A percentile compares a stretch with the other conserved stretches of the same genome.
phyloP scores from a whole-genome alignment of 2,113 vertebrate species.

The Neoarius graeffei region DNA sequence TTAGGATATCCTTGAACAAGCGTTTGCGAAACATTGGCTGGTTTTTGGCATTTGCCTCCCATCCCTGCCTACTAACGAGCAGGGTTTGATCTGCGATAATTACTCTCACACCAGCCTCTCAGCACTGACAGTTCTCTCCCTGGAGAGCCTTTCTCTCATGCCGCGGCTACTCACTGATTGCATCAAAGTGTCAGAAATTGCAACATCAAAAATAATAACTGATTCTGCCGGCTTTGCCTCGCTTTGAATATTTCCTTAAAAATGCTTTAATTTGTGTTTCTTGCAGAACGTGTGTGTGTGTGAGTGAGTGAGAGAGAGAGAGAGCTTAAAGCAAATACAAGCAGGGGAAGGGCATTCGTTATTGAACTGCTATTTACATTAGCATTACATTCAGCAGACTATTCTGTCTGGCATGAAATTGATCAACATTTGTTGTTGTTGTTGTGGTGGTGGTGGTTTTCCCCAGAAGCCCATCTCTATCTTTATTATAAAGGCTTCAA shows the following conservation, averaged over 20 bases:
- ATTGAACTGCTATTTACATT: conserved; percentile 74
- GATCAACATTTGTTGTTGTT: conserved; percentile 63
- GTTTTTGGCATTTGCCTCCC: conserved; percentile 83
- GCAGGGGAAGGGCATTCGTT: conserved; percentile 76
- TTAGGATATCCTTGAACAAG: conserved; percentile 99
- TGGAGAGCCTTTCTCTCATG: conserved; percentile 77
- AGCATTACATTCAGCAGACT: conserved; percentile 66
- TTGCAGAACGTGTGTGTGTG: conserved; percentile 37
- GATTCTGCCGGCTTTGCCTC: conserved; percentile 73
- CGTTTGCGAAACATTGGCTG: conserved; percentile 93
- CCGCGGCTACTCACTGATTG: conserved; percentile 75
- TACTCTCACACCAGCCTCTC: conserved; percentile 84
- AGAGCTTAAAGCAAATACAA: conserved; percentile 79
- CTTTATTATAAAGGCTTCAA: conserved; percentile 53
- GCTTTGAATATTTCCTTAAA: conserved; percentile 81
- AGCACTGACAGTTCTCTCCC: conserved; percentile 83
- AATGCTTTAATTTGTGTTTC: conserved; percentile 79
- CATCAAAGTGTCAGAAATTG: conserved; percentile 85
- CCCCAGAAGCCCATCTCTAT: conserved; percentile 53
- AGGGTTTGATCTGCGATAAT: conserved; percentile 95
- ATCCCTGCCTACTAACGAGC: conserved; percentile 84
- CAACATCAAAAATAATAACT: conserved; percentile 87
- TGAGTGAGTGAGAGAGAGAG: conserved; percentile 1
- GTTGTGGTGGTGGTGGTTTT: too few relatives aligned
- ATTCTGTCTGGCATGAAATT: conserved; percentile 73